Evolutionary conservation across 1,140 invertebrate species (phyloP).

Genomic region (Rhopalosiphum padi): DNA sequence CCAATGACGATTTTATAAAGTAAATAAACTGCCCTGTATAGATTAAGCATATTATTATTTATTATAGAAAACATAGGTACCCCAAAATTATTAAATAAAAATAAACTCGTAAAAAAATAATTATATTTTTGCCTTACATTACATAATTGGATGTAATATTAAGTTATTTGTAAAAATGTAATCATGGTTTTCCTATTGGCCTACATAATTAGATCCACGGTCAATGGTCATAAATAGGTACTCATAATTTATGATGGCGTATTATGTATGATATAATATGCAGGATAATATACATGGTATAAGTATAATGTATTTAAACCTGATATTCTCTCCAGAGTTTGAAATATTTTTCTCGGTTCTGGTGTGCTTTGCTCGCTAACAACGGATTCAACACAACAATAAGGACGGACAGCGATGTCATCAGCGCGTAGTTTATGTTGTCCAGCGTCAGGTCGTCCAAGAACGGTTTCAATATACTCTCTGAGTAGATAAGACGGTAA

Average conservation of each 20-base stretch:
- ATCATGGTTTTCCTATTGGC: background rate
- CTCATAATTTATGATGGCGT: too few relatives aligned
- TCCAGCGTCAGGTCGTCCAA: background rate
- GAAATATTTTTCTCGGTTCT: background rate
- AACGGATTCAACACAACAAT: slow-evolving; percentile 28
- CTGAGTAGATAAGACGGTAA: background rate
- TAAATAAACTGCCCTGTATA: too few relatives aligned
- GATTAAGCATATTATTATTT: too few relatives aligned
- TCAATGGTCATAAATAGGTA: background rate
- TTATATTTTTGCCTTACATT: too few relatives aligned
- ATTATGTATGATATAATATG: background rate
- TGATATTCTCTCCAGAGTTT: slow-evolving; percentile 13
- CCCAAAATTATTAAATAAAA: too few relatives aligned
- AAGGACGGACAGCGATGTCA: background rate
- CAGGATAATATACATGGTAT: too few relatives aligned
- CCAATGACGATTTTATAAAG: background rate
- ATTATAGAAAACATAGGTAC: too few relatives aligned
- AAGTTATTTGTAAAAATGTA: background rate
- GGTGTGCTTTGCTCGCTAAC: background rate
- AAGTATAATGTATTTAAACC: background rate
- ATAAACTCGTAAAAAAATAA: too few relatives aligned
- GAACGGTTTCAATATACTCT: background rate
- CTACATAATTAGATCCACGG: background rate
- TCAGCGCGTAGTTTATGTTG: background rate
- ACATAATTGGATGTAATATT: background rate